phyloP scores from a whole-genome alignment of 2,888 invertebrate genomes.

The Mythimna pallens region DNA sequence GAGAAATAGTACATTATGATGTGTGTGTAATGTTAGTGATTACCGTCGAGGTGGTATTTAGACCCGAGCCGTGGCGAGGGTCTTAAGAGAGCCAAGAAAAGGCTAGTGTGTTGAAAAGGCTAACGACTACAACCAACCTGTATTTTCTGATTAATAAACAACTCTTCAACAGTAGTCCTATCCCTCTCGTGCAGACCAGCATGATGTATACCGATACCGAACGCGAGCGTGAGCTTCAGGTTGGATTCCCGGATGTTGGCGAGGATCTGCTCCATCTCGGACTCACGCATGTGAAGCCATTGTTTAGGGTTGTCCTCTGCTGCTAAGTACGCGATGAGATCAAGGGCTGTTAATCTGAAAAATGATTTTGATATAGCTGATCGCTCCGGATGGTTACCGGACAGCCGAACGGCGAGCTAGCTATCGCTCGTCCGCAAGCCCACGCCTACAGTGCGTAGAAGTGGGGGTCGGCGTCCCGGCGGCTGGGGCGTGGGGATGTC shows the following conservation, averaged over 20 bases:
- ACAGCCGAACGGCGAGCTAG: too few relatives aligned
- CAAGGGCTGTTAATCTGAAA: conserved; percentile 96
- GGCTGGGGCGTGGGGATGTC: too few relatives aligned
- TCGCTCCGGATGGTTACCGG: too few relatives aligned
- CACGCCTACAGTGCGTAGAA: too few relatives aligned
- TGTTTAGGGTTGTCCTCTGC: conserved; percentile 98
- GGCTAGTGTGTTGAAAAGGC: too few relatives aligned
- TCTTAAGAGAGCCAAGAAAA: too few relatives aligned
- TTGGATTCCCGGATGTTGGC: conserved; percentile 95
- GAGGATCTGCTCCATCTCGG: conserved; percentile 95
- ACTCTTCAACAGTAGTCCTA: conserved; percentile 96
- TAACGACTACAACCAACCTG: conserved; percentile 90
- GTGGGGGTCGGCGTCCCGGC: too few relatives aligned
- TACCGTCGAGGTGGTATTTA: too few relatives aligned
- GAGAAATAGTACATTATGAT: too few relatives aligned
- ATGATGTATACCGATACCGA: conserved; percentile 99
- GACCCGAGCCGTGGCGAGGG: too few relatives aligned
- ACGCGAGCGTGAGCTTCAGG: conserved; percentile 97
- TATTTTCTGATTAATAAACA: conserved; percentile 98
- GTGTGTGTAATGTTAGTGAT: too few relatives aligned
- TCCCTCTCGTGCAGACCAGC: conserved; percentile 99
- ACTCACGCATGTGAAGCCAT: conserved; percentile 97
- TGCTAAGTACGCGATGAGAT: conserved; percentile 97
- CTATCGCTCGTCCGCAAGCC: too few relatives aligned
- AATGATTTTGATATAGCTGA: not conserved